Conservation (phyloP, 2,888 invertebrate genomes). For the Parnassius smintheus region DNA sequence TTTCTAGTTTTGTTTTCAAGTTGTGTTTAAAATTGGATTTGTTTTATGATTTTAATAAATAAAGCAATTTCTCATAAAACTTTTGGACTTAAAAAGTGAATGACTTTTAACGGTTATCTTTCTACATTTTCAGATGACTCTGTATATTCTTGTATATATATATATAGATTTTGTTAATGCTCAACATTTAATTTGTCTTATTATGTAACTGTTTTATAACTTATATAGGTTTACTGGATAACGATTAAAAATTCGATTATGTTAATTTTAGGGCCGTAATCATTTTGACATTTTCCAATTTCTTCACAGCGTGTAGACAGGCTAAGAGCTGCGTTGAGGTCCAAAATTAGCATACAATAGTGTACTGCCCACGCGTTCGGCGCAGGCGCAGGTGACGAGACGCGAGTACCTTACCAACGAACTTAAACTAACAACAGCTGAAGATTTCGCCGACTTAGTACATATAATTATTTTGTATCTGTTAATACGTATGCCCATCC, state of each 20-base stretch:
- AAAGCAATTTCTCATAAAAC: no score
- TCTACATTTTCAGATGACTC: no score
- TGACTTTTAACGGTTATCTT: no score
- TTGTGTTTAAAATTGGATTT: no score
- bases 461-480: slow-evolving; percentile 12
- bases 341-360: slow-evolving; percentile 51
- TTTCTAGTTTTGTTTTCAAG: no score
- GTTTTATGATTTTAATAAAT: no score
- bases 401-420: slow-evolving; percentile 38
- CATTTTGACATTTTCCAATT: slow-evolving; percentile 49
- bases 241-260: slow-evolving; percentile 4
- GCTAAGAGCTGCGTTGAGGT: slow-evolving; percentile 35
- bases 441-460: slow-evolving; percentile 34
- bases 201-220: no score
- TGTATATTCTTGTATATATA: no score
- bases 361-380: slow-evolving; percentile 47
- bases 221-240: no score
- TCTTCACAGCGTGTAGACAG: slow-evolving; percentile 45
- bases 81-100: no score
- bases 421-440: slow-evolving; percentile 37
- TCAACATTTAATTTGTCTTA: no score
- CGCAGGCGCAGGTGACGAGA: slow-evolving; percentile 65
- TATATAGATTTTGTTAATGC: no score
- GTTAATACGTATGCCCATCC: neutral
- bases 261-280: slow-evolving; percentile 19